phyloP scores from a whole-genome alignment of 1,140 invertebrate species.

The Helicoverpa armigera region DNA sequence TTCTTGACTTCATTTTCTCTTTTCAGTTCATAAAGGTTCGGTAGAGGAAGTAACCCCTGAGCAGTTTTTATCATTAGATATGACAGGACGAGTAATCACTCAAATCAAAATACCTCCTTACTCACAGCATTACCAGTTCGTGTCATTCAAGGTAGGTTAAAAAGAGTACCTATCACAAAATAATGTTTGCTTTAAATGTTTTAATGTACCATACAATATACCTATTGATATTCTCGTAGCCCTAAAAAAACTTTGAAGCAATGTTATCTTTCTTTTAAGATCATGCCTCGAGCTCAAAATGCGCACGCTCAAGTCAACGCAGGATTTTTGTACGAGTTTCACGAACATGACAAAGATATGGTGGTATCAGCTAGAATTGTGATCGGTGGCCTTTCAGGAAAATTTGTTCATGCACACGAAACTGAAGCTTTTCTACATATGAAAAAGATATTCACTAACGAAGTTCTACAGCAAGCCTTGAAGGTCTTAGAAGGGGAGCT shows the following conservation, averaged over 20 bases:
- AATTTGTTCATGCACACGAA: constrained; percentile 89
- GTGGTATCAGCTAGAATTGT: constrained; percentile 86
- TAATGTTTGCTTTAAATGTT: too few relatives aligned
- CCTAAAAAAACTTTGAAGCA: too few relatives aligned
- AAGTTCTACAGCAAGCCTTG: constrained; percentile 87
- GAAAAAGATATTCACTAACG: constrained; percentile 84
- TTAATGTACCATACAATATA: too few relatives aligned
- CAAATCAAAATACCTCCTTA: constrained; percentile 86
- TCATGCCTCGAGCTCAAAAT: constrained; percentile 90
- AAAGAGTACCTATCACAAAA: too few relatives aligned
- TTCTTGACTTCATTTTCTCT: background rate
- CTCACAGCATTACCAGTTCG: constrained; percentile 82
- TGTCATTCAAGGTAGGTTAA: constrained; percentile 87
- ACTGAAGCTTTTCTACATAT: constrained; percentile 89
- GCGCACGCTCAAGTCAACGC: constrained; percentile 91
- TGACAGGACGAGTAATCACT: constrained; percentile 89
- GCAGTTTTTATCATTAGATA: constrained; percentile 88
- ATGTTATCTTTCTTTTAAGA: constrained; percentile 73
- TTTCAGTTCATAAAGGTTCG: constrained; percentile 51
- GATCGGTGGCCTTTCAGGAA: constrained; percentile 89
- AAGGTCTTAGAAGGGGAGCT: constrained; percentile 88
- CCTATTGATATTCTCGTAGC: too few relatives aligned
- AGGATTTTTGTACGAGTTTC: constrained; percentile 89
- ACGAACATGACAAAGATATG: constrained; percentile 62
- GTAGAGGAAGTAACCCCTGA: constrained; percentile 74